Base-by-base conservation (phyloP, 2,113 vertebrate genomes). In the Sebastes schlegelii region DNA sequence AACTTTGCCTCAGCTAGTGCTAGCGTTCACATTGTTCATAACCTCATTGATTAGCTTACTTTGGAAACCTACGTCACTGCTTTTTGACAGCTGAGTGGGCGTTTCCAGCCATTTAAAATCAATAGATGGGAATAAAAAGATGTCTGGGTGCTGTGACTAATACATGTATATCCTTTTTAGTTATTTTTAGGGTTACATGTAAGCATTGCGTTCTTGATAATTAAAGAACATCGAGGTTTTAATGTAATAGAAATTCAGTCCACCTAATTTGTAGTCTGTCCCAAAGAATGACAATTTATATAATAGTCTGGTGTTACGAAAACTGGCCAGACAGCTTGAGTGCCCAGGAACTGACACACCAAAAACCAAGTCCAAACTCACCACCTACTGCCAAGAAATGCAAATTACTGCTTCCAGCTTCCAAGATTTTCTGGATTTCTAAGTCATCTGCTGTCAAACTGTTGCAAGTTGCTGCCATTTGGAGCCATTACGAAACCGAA, bases 251-350 rank as follows among this genome's bases (percentile, higher is more conserved):
- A 52, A 51, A 16, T 64, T 21, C 54, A 45, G 54, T 10, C 45
- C 19, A 5, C 34, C 8, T n/a, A 40, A 45, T 73, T 49, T 62
- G 9, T 57, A 55, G 42, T 49, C 61, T 51, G 11, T 58, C 9
- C 58, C 10, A 40, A 58, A 60, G 4, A 60, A 49, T 48, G 10
- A 14, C 19, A 17, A 51, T 52, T 51, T 2, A 51, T 40, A 68
- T 52, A 66, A 21, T 21, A 48, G 69, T 68, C 13, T 62, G 62
- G 12, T 34, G 46, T 13, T 49, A 12, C 1, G 0, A 0, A 66
- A 64, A 82, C 46, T 72, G 72, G 63, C 68, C 64, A 81, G 74
- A 81, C 73, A 13, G 66, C 43, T 54, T 83, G 21, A 34, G 45
- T 26, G 26, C n/a, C 55, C 42, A 62, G 65, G 51, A 65, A 45